A percentile compares a stretch with the other conserved stretches of the same genome.
Evolutionary conservation across 2,888 invertebrate genomes (phyloP).

Genomic region (Dicyrtomina minuta): DNA sequence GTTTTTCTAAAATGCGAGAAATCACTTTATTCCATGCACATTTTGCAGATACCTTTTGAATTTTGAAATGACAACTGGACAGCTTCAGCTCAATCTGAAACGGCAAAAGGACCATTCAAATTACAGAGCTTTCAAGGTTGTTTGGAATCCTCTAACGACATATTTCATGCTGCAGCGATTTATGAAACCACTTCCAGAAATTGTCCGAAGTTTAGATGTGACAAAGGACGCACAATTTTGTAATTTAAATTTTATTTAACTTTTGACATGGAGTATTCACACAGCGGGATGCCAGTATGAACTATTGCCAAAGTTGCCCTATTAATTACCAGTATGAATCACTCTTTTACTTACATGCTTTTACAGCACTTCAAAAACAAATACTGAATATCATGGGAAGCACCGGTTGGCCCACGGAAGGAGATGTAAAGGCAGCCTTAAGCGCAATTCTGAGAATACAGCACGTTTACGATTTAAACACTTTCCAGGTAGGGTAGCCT

Average conservation of each 20-base stretch:
- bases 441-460: slow-evolving; percentile 40
- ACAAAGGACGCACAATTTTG: background rate
- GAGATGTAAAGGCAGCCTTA: slow-evolving; percentile 28
- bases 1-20: no score
- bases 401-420: slow-evolving; percentile 38
- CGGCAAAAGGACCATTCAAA: no score
- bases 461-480: slow-evolving; percentile 40
- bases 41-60: slow-evolving; percentile 1
- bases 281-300: no score
- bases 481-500: slow-evolving; percentile 32
- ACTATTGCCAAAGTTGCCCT: no score
- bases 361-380: slow-evolving; percentile 14
- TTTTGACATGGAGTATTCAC: no score
- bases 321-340: background rate
- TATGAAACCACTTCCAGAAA: background rate
- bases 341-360: background rate
- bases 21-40: no score
- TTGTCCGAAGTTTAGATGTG: background rate
- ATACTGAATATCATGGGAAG: slow-evolving; percentile 24
- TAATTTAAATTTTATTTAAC: background rate
- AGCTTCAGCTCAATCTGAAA: background rate
- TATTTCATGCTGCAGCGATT: slow-evolving; percentile 9
- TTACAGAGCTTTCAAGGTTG: background rate
- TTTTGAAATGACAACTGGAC: slow-evolving; percentile 10
- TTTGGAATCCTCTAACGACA: slow-evolving; percentile 3